These are phyloP conservation scores for Globodera rostochiensis DNA, from an alignment of 1,140 invertebrate species.

Conservation along the genomic window DNA sequence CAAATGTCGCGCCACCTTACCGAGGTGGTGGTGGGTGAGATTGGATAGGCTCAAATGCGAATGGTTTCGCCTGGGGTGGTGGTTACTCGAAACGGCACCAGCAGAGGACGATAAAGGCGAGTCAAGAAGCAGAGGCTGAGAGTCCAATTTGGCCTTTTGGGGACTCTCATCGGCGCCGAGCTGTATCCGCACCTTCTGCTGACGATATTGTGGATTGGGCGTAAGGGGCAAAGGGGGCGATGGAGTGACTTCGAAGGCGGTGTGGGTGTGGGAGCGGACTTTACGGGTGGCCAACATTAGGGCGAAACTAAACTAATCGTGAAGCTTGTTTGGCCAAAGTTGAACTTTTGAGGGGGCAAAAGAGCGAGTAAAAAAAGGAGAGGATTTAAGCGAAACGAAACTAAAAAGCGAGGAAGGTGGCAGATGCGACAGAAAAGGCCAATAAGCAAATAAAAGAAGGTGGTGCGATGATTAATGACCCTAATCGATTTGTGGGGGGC, in stretches of 20 bases:
- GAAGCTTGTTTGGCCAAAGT: too few species aligned
- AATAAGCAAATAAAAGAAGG: conserved; percentile 12
- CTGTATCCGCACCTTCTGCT: conserved; percentile 21
- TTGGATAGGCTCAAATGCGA: conserved; percentile 20
- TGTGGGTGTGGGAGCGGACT: conserved; percentile 11
- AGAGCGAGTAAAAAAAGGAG: background rate
- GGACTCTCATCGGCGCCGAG: conserved; percentile 25
- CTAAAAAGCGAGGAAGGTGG: background rate
- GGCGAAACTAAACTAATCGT: background rate
- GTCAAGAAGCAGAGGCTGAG: conserved; percentile 15
- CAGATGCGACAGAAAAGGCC: conserved; percentile 1
- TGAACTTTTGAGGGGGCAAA: too few species aligned
- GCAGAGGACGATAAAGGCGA: background rate
- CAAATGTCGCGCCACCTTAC: background rate
- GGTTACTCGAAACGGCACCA: conserved; percentile 3
- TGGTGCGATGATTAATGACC: background rate
- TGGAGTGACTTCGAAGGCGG: conserved; percentile 14
- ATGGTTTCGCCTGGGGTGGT: conserved; percentile 7
- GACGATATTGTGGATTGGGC: background rate
- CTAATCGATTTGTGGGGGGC: background rate
- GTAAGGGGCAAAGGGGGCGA: conserved; percentile 1
- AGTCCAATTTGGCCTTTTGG: conserved; percentile 17
- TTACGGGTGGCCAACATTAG: conserved; percentile 6
- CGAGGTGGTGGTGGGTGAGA: background rate
- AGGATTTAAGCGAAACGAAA: conserved; percentile 5